Conservation (phyloP, 2,797 vertebrate species). For the Channa striata region DNA sequence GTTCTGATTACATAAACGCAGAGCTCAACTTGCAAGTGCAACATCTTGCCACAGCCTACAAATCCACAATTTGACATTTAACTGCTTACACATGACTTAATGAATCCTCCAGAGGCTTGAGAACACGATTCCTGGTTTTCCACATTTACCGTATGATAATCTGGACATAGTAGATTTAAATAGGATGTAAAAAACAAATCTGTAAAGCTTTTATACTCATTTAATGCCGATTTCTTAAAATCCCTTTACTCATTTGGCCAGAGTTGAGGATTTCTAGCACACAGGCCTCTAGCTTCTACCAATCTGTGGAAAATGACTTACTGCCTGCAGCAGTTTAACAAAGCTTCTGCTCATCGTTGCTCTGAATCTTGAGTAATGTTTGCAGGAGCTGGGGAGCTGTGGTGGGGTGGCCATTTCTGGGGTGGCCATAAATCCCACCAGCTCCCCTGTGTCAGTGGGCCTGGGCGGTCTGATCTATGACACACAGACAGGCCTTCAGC, state of each 20-base stretch:
- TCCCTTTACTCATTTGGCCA: background rate
- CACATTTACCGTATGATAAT: no score
- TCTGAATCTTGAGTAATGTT: slow-evolving; percentile 25
- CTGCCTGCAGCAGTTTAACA: background rate
- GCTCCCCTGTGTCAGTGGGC: slow-evolving; percentile 52
- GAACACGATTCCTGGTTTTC: slow-evolving; percentile 7
- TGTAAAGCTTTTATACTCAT: background rate
- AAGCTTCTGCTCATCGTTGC: background rate
- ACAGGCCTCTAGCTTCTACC: slow-evolving; percentile 5
- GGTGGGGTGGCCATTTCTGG: slow-evolving; percentile 23
- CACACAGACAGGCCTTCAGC: slow-evolving; percentile 63
- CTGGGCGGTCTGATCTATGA: slow-evolving; percentile 46
- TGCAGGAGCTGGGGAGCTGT: slow-evolving; percentile 18
- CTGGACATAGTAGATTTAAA: background rate
- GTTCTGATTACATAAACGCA: slow-evolving; percentile 27
- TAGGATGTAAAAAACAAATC: background rate
- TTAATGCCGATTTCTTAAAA: background rate
- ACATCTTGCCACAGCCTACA: background rate
- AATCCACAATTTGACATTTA: slow-evolving; percentile 3
- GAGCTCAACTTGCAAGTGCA: background rate
- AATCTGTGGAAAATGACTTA: slow-evolving; percentile 9
- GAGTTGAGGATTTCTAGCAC: slow-evolving; percentile 5
- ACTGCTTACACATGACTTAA: background rate
- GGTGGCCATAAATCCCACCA: slow-evolving; percentile 36
- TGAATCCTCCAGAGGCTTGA: background rate